phyloP scores from a whole-genome alignment of 2,888 invertebrate species.

The Rhogogaster chlorosoma region DNA sequence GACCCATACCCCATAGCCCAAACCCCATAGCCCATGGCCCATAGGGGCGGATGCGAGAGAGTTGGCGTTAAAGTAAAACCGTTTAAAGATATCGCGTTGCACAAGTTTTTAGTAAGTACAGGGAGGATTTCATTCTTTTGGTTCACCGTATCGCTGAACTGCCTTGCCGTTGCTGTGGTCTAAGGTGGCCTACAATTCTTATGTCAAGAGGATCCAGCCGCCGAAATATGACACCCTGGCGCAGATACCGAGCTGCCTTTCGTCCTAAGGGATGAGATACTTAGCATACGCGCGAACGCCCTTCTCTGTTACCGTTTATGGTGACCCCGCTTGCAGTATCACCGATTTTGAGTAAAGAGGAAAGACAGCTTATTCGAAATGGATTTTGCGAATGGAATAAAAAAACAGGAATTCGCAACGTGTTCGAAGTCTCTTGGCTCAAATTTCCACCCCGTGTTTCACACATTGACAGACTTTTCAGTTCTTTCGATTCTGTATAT shows the following conservation, averaged over 20 bases:
- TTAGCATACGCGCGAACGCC: constrained; percentile 41
- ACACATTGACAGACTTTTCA: background rate
- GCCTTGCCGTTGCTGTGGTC: constrained; percentile 4
- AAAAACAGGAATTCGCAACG: background rate
- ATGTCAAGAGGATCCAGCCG: constrained; percentile 41
- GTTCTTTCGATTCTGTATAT: background rate
- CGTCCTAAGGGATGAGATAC: background rate
- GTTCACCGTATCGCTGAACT: background rate
- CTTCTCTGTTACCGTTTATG: constrained; percentile 13
- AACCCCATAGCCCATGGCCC: background rate
- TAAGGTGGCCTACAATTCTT: background rate
- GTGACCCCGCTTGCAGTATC: background rate
- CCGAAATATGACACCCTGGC: constrained; percentile 37
- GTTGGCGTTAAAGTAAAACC: constrained; percentile 41
- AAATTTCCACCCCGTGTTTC: background rate
- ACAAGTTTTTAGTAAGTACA: constrained; percentile 17
- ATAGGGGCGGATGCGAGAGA: constrained; percentile 48
- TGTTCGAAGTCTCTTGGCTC: background rate
- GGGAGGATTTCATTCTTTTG: constrained; percentile 20
- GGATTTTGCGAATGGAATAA: background rate
- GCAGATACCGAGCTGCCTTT: constrained; percentile 14
- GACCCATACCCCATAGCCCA: background rate
- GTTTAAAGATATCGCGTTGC: constrained; percentile 41
- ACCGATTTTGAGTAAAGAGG: background rate
- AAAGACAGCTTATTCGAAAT: background rate